Evolutionary conservation across 2,797 vertebrate species (phyloP), one percentile per base, ranked within the genome.

Genomic region (Cynodonichthys magdalenae): DNA sequence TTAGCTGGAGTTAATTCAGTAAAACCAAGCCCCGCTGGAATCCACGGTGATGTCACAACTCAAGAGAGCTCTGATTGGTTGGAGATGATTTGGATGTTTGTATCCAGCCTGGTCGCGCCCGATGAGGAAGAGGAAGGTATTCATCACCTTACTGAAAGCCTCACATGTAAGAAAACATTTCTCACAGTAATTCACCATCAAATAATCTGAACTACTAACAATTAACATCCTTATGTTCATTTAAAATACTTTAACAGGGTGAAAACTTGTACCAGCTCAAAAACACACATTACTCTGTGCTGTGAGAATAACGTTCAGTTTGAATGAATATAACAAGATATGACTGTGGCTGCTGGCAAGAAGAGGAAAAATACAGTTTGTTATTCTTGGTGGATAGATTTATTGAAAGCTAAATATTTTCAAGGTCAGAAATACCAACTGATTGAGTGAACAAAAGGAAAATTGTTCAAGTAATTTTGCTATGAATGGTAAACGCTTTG

Each of bases 91-190:
- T 92, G 89, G 89, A 58, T 42, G 0, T 87, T 90, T 46, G 77
- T 70, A 0, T 58, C 58, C 52, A 71, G 80, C 51, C 46, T 92
- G 74, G 80, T 92, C 0, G 90, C 90, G 15, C 90, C 90, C 0
- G 89, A 92, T 59, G 85, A 88, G 5, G 89, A 88, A 36, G 88
- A 87, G 86, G 89, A 90, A 90, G 90, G 89, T 90, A 90, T 90
- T 92, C 89, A 90, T 50, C 89, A 60, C 80, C 82, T 90, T 81
- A 90, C 83, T 55, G 85, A 92, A 75, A 74, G 80, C 63, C 42
- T 90, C 78, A 88, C 90, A 90, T 82, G 90, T 90, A 90, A 92
- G 90, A 80, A 70, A 71, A 59, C 82, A 79, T 79, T 77, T 28
- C 68, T 77, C 66, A 61, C 62, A 49, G 53, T 51, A 53, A 79